Base-by-base conservation (phyloP, 2,113 vertebrate species). In the Dipodomys spectabilis region DNA sequence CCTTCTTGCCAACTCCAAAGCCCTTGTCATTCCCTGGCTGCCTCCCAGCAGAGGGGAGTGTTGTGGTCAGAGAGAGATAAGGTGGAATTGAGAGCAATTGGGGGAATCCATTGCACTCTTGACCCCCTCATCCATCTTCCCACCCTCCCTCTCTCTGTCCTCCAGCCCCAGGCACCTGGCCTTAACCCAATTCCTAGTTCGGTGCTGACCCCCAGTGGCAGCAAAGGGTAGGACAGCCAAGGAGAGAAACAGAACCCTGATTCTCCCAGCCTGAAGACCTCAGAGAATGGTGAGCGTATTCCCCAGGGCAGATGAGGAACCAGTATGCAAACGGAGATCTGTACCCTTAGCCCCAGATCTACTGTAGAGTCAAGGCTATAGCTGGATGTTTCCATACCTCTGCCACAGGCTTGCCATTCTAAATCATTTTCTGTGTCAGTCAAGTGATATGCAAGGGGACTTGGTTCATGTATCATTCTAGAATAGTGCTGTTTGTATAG, bases 171-270 rank as follows among this genome's bases (percentile, higher is more conserved):
- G 0, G 27, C 0, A 0, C 27, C 1, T 0, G 4, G 57, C 75
- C 19, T 77, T 28, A 69, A 75, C 75, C 78, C 69, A 49, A 32
- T 75, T 32, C 45, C 73, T 89, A 88, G 79, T 86, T 15, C 79
- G 4, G 44, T 95, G 53, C 79, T 96, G 97, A 45, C 95, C 53
- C 35, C 95, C 25, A 82, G 92, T 95, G 95, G 90, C 35, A 57
- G 15, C 1, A 32, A 32, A 0, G 64, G 62, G 85, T n/a, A 96
- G 67, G 79, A 49, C 90, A 94, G 1, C 10, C 20, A 79, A 30
- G 35, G 53, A 45, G 39, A 69, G 23, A 49, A 27, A 32, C n/a
- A 13, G 30, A 57, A 39, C 5, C 25, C 65, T 45, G 15, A 16
- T 7, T 81, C 44, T 75, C 20, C 45, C 92, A 44, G n/a, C 1